These are phyloP conservation scores for Ceratina calcarata DNA, from an alignment of 1,140 invertebrate species.

Conservation along the genomic window DNA sequence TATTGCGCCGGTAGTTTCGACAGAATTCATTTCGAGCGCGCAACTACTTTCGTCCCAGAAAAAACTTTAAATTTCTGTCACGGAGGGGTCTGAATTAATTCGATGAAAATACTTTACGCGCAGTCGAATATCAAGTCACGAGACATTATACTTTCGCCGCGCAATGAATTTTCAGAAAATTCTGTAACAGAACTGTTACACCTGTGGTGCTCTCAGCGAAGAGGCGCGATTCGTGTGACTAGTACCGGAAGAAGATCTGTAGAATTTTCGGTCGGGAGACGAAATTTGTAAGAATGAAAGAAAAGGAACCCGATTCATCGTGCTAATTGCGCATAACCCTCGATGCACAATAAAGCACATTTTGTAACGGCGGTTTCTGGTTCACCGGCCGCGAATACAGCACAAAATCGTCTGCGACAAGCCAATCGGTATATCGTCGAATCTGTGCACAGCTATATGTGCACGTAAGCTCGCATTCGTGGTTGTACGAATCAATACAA, in stretches of 20 bases:
- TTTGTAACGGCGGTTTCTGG: conserved; percentile 19
- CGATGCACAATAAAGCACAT: background rate
- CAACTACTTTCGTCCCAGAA: background rate
- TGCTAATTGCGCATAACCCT: conserved; percentile 5
- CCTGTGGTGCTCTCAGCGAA: no score
- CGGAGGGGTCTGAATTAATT: background rate
- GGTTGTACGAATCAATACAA: conserved; percentile 59
- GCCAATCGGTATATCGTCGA: background rate
- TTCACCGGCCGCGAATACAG: conserved; percentile 32
- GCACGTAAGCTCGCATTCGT: background rate
- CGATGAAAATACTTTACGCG: no score
- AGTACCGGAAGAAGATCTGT: no score
- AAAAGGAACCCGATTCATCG: background rate
- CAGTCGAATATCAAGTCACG: background rate
- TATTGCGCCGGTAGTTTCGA: background rate
- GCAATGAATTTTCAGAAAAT: no score
- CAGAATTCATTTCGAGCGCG: background rate
- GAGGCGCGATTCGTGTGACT: no score
- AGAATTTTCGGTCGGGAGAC: no score
- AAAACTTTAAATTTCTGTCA: background rate
- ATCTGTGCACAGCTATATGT: background rate
- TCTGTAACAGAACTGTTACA: no score
- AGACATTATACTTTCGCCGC: background rate
- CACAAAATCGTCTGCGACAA: background rate
- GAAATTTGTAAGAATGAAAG: background rate